Evolutionary conservation across 1,140 invertebrate genomes (phyloP), one percentile per base, ranked within the genome.

Genomic region (Zaprionus ornatus): DNA sequence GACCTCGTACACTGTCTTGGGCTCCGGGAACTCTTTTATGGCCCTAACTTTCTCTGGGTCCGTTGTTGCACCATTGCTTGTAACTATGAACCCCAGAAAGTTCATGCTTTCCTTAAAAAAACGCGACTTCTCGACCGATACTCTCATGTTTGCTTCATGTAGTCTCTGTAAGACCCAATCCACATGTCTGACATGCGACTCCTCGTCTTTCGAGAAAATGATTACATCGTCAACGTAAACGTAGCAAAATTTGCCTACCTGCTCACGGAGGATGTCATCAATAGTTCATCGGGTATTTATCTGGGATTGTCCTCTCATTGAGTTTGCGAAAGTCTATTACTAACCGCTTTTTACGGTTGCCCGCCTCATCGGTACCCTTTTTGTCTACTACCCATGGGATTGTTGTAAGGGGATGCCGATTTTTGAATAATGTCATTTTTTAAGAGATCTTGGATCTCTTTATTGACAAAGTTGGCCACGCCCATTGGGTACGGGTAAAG

Each of bases 251-350:
- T 32, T 56, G 23, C 25, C 54, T 7, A 56, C 10, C 9, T 56
- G 25, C 1, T 56, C 54, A 10, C 54, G 54, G 7, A 56, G 27
- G 7, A 56, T 25, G n/a, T 56, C 27, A 17, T 56, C 54, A 17
- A 56, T 56, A 1, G 54, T 19, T 45, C 50, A 55, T 65, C 5
- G 61, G 32, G 32, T 65, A 60, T 60, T 29, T 60, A 27, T 66
- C 56, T 1, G 45, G 17, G 12, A 73, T 65, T 15, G 55, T 65
- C 42, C 42, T 66, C 7, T 29, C 17, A 15, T 65, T 65, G 1
- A 64, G 62, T 40, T 64, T 64, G 10, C 25, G 23, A 19, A 50
- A 50, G 17, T 50, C 48, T 50, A 50, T 50, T 13, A 50, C 48
- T 4, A 50, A 5, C 3, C 17, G 17, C 17, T 50, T 50, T 10